Conservation (phyloP, 2,113 vertebrate genomes). For the Sciurus niger region DNA sequence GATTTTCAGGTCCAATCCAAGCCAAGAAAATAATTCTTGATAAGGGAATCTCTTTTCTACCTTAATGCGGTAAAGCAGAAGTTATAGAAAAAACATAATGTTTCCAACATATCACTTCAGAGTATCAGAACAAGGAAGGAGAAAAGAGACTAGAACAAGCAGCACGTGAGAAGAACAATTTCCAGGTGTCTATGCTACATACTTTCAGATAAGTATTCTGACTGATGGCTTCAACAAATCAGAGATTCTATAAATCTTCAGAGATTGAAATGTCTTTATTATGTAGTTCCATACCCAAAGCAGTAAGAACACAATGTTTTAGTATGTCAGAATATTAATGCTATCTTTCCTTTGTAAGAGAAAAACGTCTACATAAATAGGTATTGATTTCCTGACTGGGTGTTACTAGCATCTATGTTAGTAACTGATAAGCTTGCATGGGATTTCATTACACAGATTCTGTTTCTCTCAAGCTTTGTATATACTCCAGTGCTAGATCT, state of each 20-base stretch:
- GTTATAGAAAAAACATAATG: not conserved
- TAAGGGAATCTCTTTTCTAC: not conserved
- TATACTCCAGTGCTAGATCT: not conserved
- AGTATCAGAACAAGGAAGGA: not conserved
- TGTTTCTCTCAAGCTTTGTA: slow-evolving; percentile 19
- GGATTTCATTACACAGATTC: slow-evolving; percentile 55
- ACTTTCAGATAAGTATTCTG: slow-evolving; percentile 29
- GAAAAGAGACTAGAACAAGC: not conserved
- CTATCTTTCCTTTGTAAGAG: slow-evolving; percentile 55
- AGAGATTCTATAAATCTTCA: not conserved
- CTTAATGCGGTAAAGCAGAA: not conserved
- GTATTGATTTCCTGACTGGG: slow-evolving; percentile 65
- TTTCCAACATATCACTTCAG: not conserved
- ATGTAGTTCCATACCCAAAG: not conserved
- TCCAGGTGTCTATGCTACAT: not conserved
- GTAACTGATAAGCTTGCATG: slow-evolving; percentile 57
- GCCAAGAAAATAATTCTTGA: not conserved
- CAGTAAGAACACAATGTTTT: slow-evolving; percentile 38
- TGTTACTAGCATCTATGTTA: slow-evolving; percentile 64
- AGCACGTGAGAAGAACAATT: not conserved
- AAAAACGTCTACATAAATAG: slow-evolving; percentile 55
- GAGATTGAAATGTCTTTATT: slow-evolving; percentile 5
- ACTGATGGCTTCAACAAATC: not conserved
- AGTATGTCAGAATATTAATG: slow-evolving; percentile 72
- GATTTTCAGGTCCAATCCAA: not conserved